Conservation (phyloP, 2,888 invertebrate species). For the Sphecodes monilicornis region DNA sequence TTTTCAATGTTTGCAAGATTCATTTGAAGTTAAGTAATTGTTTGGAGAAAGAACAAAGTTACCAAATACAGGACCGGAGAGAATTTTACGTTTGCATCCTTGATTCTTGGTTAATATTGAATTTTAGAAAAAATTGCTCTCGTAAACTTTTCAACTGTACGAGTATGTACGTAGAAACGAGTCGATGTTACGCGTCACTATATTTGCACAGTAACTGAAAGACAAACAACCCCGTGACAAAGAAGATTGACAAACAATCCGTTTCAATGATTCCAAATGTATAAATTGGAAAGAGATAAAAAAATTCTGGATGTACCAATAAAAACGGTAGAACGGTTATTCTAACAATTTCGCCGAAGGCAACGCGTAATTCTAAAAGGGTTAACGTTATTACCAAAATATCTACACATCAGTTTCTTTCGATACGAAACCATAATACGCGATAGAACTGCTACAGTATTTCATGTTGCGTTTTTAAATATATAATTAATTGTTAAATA, state of each 20-base stretch:
- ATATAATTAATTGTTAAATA: too few relatives aligned
- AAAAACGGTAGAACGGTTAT: too few relatives aligned
- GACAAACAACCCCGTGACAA: background rate
- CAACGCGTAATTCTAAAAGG: too few relatives aligned
- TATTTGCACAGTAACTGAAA: background rate
- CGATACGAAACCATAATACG: too few relatives aligned
- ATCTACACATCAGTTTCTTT: too few relatives aligned
- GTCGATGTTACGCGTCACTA: background rate
- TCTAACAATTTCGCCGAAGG: too few relatives aligned
- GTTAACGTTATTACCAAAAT: too few relatives aligned
- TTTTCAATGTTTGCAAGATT: background rate
- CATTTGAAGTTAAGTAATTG: background rate
- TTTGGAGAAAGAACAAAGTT: background rate
- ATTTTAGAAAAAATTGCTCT: background rate
- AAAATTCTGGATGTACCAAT: too few relatives aligned
- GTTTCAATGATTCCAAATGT: background rate
- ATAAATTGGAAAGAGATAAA: background rate
- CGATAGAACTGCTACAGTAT: too few relatives aligned
- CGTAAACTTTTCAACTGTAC: background rate
- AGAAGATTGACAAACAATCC: background rate
- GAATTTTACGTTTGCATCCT: background rate
- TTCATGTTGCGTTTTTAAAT: too few relatives aligned
- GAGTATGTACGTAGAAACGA: background rate
- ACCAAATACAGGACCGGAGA: background rate
- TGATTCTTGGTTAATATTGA: background rate